A percentile compares a stretch with the other conserved stretches of the same genome.
phyloP scores from a whole-genome alignment of 2,797 vertebrate species.

The Acropternis orthonyx region DNA sequence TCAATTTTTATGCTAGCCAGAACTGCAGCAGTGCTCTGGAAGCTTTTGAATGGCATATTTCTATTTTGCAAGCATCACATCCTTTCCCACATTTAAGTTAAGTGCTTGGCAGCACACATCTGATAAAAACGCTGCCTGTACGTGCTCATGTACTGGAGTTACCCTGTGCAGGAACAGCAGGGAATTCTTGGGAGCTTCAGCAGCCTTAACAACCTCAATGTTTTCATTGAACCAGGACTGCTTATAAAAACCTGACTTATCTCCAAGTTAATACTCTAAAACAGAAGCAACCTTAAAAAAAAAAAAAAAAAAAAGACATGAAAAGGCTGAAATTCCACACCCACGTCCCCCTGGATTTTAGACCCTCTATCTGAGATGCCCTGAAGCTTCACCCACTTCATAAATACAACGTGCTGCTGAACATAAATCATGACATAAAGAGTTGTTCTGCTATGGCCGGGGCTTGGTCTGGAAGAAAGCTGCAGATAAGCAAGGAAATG shows the following conservation, averaged over 20 bases:
- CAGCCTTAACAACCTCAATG: neutral
- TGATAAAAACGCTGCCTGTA: neutral
- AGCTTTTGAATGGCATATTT: neutral
- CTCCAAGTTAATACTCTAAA: neutral
- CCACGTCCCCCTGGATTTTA: neutral
- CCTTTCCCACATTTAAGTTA: neutral
- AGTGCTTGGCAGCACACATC: neutral
- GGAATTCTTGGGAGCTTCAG: neutral
- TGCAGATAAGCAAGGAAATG: neutral
- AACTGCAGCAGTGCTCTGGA: neutral
- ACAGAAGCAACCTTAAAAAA: neutral
- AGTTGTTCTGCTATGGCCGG: neutral
- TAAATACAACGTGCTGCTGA: neutral
- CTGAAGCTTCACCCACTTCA: neutral
- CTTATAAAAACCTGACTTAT: neutral
- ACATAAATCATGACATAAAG: neutral
- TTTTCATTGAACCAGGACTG: neutral
- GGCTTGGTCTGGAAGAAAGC: neutral
- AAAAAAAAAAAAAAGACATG: neutral
- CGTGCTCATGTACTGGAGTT: fast-evolving
- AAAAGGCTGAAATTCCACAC: neutral
- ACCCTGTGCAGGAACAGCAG: neutral
- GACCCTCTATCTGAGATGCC: neutral
- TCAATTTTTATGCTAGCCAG: neutral
- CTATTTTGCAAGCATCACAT: neutral